Base-by-base conservation (phyloP, 2,888 invertebrate species). In the Phyllotreta striolata region DNA sequence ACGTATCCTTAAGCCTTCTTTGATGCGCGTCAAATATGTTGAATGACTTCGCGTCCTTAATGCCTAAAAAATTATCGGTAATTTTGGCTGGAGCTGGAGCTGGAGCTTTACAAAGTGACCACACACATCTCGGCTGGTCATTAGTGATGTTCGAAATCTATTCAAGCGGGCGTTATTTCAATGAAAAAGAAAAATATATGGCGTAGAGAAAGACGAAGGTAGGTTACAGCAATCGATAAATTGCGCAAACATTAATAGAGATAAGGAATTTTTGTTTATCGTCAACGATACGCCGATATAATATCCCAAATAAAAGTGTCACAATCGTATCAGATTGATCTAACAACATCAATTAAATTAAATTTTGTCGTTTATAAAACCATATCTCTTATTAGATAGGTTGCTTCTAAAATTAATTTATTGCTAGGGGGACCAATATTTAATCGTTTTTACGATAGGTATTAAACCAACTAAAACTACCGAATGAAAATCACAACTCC, bases 231-330 rank as follows among this genome's bases (percentile, higher is more conserved):
- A 71, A 69, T 69, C 66, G 72, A 73, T 72, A 73, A 72, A 66
- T 49, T 56, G 55, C 66, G 67, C 57, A 72, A 73, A 73, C 71
- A 72, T 69, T 70, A 63, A 44, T 66, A 63, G 67, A 66, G 69
- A 73, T 72, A 72, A 71, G 14, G 24, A 57, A 13, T 55, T 55
- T 52, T 64, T 60, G 65, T 64, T 68, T 49, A 64, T 54, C 41
- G 62, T 59, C 63, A 63, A 62, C 63, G 66, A 66, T 65, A 67
- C 67, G 63, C 66, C 66, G 70, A 70, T 70, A 68, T 70, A 35
- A 62, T 55, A 63, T 64, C 62, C 59, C 64, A 52, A 62, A 62
- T 60, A 64, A 67, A 68, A 61, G 61, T 66, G 62, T 41, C 55
- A 64, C 64, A 68, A 68, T 68, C 62, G 60, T 64, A 68, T 68